These are phyloP conservation scores for Strix uralensis DNA, from an alignment of 2,113 vertebrate species.

Conservation along the genomic window DNA sequence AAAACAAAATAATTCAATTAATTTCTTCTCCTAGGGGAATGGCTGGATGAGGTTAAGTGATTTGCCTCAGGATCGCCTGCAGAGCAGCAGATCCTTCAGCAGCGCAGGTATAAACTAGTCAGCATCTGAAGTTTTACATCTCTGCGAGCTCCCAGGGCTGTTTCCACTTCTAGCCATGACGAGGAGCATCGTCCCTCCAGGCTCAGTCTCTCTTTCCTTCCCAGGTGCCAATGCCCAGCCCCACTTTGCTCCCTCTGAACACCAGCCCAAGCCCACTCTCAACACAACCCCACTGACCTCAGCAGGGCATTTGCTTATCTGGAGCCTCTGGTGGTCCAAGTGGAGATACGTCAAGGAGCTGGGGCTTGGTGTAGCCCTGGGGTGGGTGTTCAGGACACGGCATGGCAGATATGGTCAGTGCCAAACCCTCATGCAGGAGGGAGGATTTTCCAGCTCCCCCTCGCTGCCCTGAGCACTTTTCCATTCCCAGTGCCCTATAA, in stretches of 20 bases:
- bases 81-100: neutral
- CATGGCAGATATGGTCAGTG: rapidly evolving
- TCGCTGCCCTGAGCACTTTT: neutral
- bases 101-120: neutral
- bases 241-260: neutral
- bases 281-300: neutral
- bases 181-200: neutral
- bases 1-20: neutral
- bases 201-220: neutral
- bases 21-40: neutral
- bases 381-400: neutral
- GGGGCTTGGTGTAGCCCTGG: neutral
- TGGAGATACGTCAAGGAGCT: neutral
- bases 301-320: neutral
- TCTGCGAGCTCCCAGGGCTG: neutral
- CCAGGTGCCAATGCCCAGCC: neutral
- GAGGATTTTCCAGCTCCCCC: neutral
- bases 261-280: neutral
- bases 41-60: neutral
- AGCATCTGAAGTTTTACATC: neutral
- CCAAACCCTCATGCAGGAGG: neutral
- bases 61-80: neutral
- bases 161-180: no score
- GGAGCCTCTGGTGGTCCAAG: neutral
- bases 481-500: neutral